These are phyloP conservation scores for Echiichthys vipera DNA, from an alignment of 2,797 vertebrate species.

Conservation along the genomic window DNA sequence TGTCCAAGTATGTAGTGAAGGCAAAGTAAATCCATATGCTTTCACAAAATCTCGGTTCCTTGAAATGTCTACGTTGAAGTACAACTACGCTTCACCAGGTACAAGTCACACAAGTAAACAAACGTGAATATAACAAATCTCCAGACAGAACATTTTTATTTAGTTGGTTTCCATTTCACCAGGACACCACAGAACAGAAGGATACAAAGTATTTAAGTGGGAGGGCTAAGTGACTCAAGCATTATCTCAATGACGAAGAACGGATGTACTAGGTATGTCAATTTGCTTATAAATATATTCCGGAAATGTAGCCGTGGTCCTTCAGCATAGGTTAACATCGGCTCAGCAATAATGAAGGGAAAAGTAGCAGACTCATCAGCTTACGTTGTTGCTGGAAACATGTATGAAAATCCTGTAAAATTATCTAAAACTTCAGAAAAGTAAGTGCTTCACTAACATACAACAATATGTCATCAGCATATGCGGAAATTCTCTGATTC, in stretches of 20 bases:
- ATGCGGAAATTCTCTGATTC: too few species aligned
- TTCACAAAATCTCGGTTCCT: conserved; percentile 6
- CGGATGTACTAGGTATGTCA: conserved; percentile 16
- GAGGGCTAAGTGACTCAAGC: too few species aligned
- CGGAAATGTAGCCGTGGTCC: background rate
- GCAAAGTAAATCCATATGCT: conserved; percentile 20
- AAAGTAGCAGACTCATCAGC: background rate
- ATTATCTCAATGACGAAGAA: too few species aligned
- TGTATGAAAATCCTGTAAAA: background rate
- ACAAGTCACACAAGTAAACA: background rate
- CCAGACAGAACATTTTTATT: conserved; percentile 8
- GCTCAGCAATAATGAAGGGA: background rate
- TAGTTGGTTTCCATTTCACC: conserved; percentile 19
- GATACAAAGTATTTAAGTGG: background rate
- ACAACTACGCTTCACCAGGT: background rate
- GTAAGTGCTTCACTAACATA: background rate
- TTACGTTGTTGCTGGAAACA: background rate
- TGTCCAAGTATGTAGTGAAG: background rate
- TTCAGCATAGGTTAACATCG: conserved; percentile 10
- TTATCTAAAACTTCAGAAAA: background rate
- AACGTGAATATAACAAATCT: background rate
- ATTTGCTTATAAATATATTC: conserved; percentile 32
- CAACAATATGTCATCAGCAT: conserved; percentile 23
- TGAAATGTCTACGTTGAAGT: background rate
- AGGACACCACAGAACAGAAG: too few species aligned